phyloP scores from a whole-genome alignment of 2,888 invertebrate species.

The Operophtera brumata region DNA sequence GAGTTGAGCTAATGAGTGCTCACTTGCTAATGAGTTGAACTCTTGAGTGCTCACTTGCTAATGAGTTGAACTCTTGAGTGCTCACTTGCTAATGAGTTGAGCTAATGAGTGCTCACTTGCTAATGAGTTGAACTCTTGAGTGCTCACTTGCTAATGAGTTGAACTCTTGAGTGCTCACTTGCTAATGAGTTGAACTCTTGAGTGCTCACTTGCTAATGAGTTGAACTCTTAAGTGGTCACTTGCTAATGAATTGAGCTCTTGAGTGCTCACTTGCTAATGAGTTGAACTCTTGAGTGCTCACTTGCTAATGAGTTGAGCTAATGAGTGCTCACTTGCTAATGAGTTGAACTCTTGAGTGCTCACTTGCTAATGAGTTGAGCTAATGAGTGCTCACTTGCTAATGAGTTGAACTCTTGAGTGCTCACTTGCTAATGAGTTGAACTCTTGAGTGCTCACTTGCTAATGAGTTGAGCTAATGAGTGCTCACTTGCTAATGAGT shows the following conservation, averaged over 20 bases:
- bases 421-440: not conserved
- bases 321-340: slow-evolving; percentile 6
- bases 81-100: not conserved
- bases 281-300: slow-evolving; percentile 13
- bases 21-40: slow-evolving; percentile 4
- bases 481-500: slow-evolving; percentile 1
- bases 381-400: slow-evolving; percentile 6
- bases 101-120: slow-evolving; percentile 7
- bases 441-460: slow-evolving; percentile 11
- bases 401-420: slow-evolving; percentile 13
- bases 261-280: slow-evolving; percentile 5
- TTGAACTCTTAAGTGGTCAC: slow-evolving; percentile 11
- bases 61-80: slow-evolving; percentile 13
- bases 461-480: no score
- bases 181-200: slow-evolving; percentile 5
- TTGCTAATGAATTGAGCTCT: slow-evolving; percentile 3
- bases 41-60: slow-evolving; percentile 5
- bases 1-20: no score
- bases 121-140: slow-evolving; percentile 11
- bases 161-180: slow-evolving; percentile 11
- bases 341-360: slow-evolving; percentile 13
- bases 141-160: not conserved
- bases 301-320: not conserved
- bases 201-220: slow-evolving; percentile 4
- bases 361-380: not conserved